phyloP scores from a whole-genome alignment of 2,888 invertebrate genomes.

The Galeopsomyia nigrocyanea region DNA sequence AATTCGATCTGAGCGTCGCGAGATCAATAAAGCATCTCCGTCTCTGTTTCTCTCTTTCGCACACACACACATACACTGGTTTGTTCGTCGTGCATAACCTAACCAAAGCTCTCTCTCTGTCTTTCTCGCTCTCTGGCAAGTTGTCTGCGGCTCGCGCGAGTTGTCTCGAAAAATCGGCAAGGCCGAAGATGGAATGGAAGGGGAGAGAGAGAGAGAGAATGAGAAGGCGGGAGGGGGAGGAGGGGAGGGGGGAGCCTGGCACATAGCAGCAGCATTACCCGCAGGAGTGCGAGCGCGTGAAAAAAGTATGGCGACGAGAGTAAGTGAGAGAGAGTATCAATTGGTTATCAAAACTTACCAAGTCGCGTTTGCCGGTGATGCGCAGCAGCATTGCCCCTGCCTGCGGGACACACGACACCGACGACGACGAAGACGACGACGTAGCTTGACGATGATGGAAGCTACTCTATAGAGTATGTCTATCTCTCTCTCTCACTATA shows the following conservation, averaged over 20 bases:
- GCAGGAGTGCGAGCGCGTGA: neutral
- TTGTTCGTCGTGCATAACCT: no score
- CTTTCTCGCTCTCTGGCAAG: no score
- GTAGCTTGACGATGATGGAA: neutral
- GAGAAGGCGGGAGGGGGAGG: neutral
- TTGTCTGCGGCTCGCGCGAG: no score
- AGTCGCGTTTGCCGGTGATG: neutral
- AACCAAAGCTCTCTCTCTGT: no score
- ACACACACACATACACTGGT: no score
- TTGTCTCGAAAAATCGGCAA: no score
- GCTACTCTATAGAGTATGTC: neutral
- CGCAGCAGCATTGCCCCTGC: no score
- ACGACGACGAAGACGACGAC: constrained; percentile 8
- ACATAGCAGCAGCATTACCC: no score
- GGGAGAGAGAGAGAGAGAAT: constrained; percentile 1
- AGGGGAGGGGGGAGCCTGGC: constrained; percentile 7
- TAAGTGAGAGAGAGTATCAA: constrained; percentile 8
- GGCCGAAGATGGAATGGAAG: constrained; percentile 2
- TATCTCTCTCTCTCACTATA: constrained; percentile 13
- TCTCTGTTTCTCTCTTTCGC: no score
- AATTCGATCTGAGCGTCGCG: no score
- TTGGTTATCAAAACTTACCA: constrained; percentile 15
- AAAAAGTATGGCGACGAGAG: constrained; percentile 1
- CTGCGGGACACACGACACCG: neutral
- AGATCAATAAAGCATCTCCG: no score